A percentile compares a stretch with the other conserved stretches of the same genome.
Conservation (phyloP, 1,140 invertebrate genomes). For the Pogonognathellus flavescens region DNA sequence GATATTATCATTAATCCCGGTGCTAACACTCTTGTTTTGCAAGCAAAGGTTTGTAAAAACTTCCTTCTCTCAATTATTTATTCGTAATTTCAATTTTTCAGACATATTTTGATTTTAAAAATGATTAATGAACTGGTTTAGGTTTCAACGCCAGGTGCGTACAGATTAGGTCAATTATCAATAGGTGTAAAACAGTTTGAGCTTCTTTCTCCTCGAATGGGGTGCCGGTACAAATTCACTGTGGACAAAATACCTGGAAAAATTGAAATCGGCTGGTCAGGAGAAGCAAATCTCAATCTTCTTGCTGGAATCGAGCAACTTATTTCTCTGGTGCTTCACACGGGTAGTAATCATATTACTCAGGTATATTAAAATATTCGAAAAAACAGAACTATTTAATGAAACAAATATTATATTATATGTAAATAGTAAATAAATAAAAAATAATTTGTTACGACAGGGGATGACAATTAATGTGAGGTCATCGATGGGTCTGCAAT, state of each 20-base stretch:
- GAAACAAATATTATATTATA: too few relatives aligned
- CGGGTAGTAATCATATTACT: slow-evolving; percentile 71
- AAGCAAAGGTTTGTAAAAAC: slow-evolving; percentile 71
- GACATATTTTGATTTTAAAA: too few relatives aligned
- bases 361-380: too few relatives aligned
- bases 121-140: slow-evolving; percentile 8
- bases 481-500: slow-evolving; percentile 72
- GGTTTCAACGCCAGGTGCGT: slow-evolving; percentile 68
- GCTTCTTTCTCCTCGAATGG: slow-evolving; percentile 62
- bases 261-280: slow-evolving; percentile 61
- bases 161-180: slow-evolving; percentile 70
- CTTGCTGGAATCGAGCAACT: slow-evolving; percentile 73
- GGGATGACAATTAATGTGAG: slow-evolving; percentile 71
- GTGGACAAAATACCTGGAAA: slow-evolving; percentile 56
- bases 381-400: too few relatives aligned
- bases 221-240: slow-evolving; percentile 62
- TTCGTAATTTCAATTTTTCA: too few relatives aligned
- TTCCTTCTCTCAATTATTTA: too few relatives aligned
- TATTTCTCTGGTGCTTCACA: slow-evolving; percentile 70
- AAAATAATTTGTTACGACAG: slow-evolving; percentile 68
- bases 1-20: slow-evolving; percentile 79
- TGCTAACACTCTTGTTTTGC: slow-evolving; percentile 78
- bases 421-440: slow-evolving; percentile 69
- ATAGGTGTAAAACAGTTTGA: slow-evolving; percentile 62
- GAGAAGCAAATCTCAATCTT: slow-evolving; percentile 75